A percentile compares a stretch with the other conserved stretches of the same genome.
phyloP scores from a whole-genome alignment of 1,140 invertebrate species.

The Calosoma granatense region DNA sequence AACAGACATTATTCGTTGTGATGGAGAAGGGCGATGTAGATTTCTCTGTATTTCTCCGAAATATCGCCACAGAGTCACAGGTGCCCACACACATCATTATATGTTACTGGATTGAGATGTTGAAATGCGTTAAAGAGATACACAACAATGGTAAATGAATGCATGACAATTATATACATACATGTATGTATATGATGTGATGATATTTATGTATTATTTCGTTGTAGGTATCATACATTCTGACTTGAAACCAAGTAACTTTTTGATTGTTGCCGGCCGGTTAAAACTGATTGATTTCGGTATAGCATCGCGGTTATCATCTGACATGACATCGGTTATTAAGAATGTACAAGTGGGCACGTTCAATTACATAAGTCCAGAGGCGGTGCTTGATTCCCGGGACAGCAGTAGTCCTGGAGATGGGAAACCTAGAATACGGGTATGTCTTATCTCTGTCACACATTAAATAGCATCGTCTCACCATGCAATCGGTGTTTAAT shows the following conservation, averaged over 20 bases:
- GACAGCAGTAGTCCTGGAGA: conserved; percentile 35
- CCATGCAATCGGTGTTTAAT: too few relatives aligned
- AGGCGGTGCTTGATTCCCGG: conserved; percentile 60
- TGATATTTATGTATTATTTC: too few relatives aligned
- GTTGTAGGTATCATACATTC: conserved; percentile 83
- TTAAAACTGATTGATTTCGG: conserved; percentile 98
- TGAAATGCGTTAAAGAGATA: conserved; percentile 82
- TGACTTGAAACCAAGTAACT: conserved; percentile 96
- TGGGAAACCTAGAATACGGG: conserved; percentile 28
- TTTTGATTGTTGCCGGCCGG: conserved; percentile 75
- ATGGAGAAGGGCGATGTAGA: conserved; percentile 92
- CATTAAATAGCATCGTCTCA: too few relatives aligned
- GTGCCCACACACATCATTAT: conserved; percentile 62
- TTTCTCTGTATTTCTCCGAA: conserved; percentile 65
- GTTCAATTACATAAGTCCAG: conserved; percentile 94
- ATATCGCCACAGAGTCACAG: conserved; percentile 42
- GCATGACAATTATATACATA: too few relatives aligned
- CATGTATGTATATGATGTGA: too few relatives aligned
- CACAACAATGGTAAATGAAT: conserved; percentile 74
- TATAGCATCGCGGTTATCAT: conserved; percentile 83
- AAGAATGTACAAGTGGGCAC: conserved; percentile 78
- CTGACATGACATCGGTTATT: conserved; percentile 82
- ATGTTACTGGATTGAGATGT: conserved; percentile 92
- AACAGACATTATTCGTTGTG: conserved; percentile 66
- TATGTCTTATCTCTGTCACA: too few relatives aligned